phyloP scores from a whole-genome alignment of 2,888 invertebrate species.

The Xestobium rufovillosum region DNA sequence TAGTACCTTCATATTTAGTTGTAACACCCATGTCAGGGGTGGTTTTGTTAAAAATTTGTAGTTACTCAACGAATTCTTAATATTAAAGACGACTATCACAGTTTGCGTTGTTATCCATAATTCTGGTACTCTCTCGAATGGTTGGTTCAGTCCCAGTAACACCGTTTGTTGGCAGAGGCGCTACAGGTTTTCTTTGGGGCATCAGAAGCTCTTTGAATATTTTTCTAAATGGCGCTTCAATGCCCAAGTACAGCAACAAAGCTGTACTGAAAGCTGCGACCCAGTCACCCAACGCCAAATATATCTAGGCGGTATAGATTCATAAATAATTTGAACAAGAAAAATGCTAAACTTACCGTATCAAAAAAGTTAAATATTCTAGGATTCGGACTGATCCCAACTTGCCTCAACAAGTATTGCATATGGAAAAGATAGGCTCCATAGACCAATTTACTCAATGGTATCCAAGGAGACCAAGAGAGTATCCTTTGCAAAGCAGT shows the following conservation, averaged over 20 bases:
- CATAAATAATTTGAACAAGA: slow-evolving; percentile 19
- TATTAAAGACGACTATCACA: slow-evolving; percentile 31
- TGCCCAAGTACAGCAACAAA: slow-evolving; percentile 46
- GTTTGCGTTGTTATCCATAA: slow-evolving; percentile 14
- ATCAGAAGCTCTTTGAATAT: slow-evolving; percentile 37
- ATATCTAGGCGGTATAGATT: slow-evolving; percentile 39
- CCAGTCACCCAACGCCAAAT: slow-evolving; percentile 43
- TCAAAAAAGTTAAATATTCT: slow-evolving; percentile 38
- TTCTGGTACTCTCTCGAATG: slow-evolving; percentile 4
- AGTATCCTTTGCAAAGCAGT: slow-evolving; percentile 41
- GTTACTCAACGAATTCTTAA: too few species aligned
- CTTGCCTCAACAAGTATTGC: slow-evolving; percentile 45
- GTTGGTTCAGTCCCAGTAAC: slow-evolving; percentile 14
- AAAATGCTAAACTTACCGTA: slow-evolving; percentile 33
- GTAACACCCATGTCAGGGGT: too few species aligned
- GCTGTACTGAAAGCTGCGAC: slow-evolving; percentile 44
- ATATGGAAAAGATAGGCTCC: slow-evolving; percentile 53
- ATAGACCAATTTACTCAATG: slow-evolving; percentile 52
- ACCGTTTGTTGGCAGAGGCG: slow-evolving; percentile 8
- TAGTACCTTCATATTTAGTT: too few species aligned
- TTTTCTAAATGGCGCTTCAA: slow-evolving; percentile 51
- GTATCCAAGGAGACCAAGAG: slow-evolving; percentile 52
- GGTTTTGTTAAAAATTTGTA: too few species aligned
- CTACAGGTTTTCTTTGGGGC: slow-evolving; percentile 17
- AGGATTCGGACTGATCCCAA: slow-evolving; percentile 46